Base-by-base conservation (phyloP, 1,140 invertebrate genomes). In the Helicoverpa armigera region DNA sequence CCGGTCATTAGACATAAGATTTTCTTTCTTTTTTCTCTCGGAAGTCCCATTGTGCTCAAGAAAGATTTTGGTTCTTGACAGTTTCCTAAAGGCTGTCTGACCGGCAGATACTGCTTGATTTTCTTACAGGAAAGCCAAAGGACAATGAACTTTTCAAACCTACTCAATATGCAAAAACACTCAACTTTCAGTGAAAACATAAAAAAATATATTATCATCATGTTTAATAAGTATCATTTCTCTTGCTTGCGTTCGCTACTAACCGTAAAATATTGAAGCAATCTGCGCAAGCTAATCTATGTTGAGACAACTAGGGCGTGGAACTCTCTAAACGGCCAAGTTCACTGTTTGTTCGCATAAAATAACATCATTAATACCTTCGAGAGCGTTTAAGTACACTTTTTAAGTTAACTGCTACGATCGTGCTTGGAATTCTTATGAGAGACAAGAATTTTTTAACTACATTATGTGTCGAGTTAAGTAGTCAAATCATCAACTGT, bases 281-380 rank as follows among this genome's bases (percentile, higher is more conserved):
- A 69, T 69, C 65, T 69, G 43, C 13, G 65, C 16, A 69, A 50
- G 65, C n/a, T 69, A 53, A 72, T 72, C 69, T 72, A 31, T 82
- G 54, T 54, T 82, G 11, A 23, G 56, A 63, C 50, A 82, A 78
- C 69, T 82, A 78, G 76, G 81, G 61, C 58, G 50, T 65, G 70
- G 51, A 78, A 73, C 75, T 79, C 18, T 79, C 70, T 73, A 73
- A 73, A 73, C 70, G 70, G 23, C 51, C 53, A 58, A 67, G 18
- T 58, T 48, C 61, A 81, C 60, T 80, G 70, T 58, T 73, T 56
- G 50, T n/a, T 29, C 43, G 53, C 31, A 73, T 73, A 56, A 51
- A 76, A 60, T 63, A 63, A 76, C 73, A 61, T 58, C 31, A 58
- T 56, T 43, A 58, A 56, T 58, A 56, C 51, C 54, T 35, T 73